Percentiles rank a stretch among this genome's conserved stretches.
These are phyloP conservation scores for Lagocephalus sceleratus DNA, from an alignment of 2,797 vertebrate genomes.

Conservation along the genomic window DNA sequence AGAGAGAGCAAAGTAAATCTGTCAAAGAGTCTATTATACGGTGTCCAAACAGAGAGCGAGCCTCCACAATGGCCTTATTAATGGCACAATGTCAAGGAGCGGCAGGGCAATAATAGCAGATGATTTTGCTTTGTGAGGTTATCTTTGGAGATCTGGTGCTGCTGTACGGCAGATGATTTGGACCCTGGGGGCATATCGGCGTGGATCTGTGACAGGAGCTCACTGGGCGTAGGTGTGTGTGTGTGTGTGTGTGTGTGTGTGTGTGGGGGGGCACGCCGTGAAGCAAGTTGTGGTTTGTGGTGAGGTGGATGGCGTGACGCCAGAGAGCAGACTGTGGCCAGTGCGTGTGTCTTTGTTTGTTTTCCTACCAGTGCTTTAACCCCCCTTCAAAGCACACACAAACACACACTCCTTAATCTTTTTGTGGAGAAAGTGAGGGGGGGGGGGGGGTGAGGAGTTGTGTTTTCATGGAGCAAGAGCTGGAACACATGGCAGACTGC, in stretches of 20 bases:
- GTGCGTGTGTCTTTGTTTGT: conserved; percentile 78
- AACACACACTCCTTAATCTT: conserved; percentile 32
- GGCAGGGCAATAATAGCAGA: conserved; percentile 70
- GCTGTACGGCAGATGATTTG: conserved; percentile 62
- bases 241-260: conserved; percentile 13
- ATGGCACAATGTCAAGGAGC: conserved; percentile 81
- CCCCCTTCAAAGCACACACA: conserved; percentile 5
- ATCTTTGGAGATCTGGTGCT: conserved; percentile 68
- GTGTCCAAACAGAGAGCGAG: conserved; percentile 73
- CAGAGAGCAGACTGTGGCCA: conserved; percentile 66
- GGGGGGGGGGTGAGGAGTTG: conserved; percentile 58
- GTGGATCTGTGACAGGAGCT: conserved; percentile 48
- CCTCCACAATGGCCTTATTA: conserved; percentile 80
- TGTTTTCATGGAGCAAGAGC: conserved; percentile 44
- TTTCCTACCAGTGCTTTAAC: conserved; percentile 48
- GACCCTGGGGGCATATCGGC: conserved; percentile 52
- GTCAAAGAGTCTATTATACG: conserved; percentile 83
- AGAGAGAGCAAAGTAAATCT: conserved; percentile 70
- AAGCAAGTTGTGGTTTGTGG: conserved; percentile 64
- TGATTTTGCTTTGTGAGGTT: conserved; percentile 80
- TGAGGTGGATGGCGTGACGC: conserved; percentile 64
- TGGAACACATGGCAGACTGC: conserved; percentile 56
- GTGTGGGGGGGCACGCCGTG: conserved; percentile 18
- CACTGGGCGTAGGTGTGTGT: conserved; percentile 40
- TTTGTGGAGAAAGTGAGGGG: conserved; percentile 55